Evolutionary conservation across 2,888 invertebrate species (phyloP).

Genomic region (Drosophila bunnanda): DNA sequence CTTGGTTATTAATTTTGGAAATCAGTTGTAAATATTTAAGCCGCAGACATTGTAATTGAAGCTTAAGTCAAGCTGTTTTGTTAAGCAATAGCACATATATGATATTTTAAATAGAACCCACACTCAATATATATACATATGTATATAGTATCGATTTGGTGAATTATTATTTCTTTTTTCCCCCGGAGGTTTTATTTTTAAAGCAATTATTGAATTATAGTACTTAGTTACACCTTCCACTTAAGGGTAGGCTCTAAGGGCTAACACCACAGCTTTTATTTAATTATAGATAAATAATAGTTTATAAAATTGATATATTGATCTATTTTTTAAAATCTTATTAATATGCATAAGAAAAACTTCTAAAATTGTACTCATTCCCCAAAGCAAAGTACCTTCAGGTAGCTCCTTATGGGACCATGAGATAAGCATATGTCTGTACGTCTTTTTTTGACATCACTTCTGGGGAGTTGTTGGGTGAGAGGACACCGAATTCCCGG

Average conservation of each 20-base stretch:
- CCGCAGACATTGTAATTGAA: neutral
- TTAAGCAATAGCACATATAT: too few species aligned
- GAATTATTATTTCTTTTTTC: neutral
- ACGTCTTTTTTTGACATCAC: slow-evolving; percentile 2
- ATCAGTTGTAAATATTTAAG: neutral
- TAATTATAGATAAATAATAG: too few species aligned
- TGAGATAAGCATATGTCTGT: slow-evolving; percentile 14
- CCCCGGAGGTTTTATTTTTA: neutral
- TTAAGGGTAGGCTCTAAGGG: neutral
- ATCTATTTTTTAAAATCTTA: neutral
- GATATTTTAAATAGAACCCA: neutral
- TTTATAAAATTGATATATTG: too few species aligned
- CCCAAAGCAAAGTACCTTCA: neutral
- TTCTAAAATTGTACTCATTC: neutral
- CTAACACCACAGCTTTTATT: too few species aligned
- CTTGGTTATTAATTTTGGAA: too few species aligned
- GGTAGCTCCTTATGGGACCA: neutral
- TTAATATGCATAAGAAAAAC: neutral
- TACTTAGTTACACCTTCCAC: neutral
- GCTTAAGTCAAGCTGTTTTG: neutral
- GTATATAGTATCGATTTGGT: neutral
- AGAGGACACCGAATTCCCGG: slow-evolving; percentile 11
- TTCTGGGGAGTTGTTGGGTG: neutral
- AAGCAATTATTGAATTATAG: neutral
- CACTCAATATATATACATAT: neutral